A percentile compares a stretch with the other conserved stretches of the same genome.
These are phyloP conservation scores for Prietella phreatophila DNA, from an alignment of 2,113 vertebrate genomes.

Conservation along the genomic window DNA sequence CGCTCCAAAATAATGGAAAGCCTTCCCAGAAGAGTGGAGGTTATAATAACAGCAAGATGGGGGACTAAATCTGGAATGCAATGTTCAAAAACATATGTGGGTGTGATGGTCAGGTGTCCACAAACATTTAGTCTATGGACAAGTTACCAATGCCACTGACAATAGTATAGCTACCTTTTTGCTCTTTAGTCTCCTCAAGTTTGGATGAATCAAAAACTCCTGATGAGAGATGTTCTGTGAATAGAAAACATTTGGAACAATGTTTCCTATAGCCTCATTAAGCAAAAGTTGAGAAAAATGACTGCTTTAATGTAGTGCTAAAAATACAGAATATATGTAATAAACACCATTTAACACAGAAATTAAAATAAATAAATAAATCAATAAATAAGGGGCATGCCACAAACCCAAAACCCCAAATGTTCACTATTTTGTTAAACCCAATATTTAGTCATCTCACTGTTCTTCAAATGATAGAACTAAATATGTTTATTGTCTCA, in stretches of 20 bases:
- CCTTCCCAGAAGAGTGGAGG: too few relatives aligned
- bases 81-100: background rate
- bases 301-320: background rate
- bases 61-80: background rate
- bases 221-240: background rate
- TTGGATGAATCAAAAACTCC: background rate
- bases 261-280: background rate
- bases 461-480: background rate
- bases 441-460: slow-evolving; percentile 12
- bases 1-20: background rate
- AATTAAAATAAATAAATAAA: background rate
- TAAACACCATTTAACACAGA: background rate
- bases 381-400: background rate
- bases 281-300: background rate
- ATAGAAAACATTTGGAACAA: background rate
- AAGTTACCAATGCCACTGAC: background rate
- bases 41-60: too few relatives aligned
- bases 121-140: background rate
- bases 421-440: slow-evolving; percentile 5
- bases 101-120: too few relatives aligned
- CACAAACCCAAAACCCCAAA: background rate
- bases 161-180: background rate
- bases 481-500: slow-evolving; percentile 22
- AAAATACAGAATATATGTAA: background rate
- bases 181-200: background rate